Percentiles rank a stretch among this genome's conserved stretches.
These are phyloP conservation scores for Pseudomyrmex sp. DNA, from an alignment of 1,140 invertebrate genomes.

Conservation along the genomic window DNA sequence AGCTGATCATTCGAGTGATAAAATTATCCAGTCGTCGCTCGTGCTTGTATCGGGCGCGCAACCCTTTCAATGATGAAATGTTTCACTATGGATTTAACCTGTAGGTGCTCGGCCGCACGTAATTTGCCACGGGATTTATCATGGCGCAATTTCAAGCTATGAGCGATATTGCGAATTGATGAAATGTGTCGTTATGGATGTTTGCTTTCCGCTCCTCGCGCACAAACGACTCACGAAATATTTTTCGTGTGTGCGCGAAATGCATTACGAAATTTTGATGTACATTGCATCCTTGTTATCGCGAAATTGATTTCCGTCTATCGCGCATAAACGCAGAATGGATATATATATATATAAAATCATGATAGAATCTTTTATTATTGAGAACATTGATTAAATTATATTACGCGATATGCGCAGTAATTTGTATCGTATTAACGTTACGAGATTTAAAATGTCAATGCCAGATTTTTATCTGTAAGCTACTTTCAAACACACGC, in stretches of 20 bases:
- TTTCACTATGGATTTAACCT: slow-evolving; percentile 46
- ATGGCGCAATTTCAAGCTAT: slow-evolving; percentile 61
- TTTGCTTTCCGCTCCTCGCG: slow-evolving; percentile 58
- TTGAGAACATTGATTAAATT: slow-evolving; percentile 52
- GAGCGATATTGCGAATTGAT: slow-evolving; percentile 61
- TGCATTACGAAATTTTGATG: slow-evolving; percentile 57
- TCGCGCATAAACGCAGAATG: neutral
- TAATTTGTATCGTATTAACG: slow-evolving; percentile 30
- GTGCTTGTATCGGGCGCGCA: slow-evolving; percentile 14
- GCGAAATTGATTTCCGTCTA: slow-evolving; percentile 33
- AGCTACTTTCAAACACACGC: neutral
- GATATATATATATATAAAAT: slow-evolving; percentile 2
- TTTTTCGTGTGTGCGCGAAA: slow-evolving; percentile 33
- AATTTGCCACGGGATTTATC: slow-evolving; percentile 64
- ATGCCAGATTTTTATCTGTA: neutral
- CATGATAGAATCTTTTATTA: slow-evolving; percentile 38
- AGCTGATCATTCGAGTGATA: slow-evolving; percentile 60
- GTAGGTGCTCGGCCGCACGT: slow-evolving; percentile 60
- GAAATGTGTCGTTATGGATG: slow-evolving; percentile 59
- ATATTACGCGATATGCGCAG: neutral
- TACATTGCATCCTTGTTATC: slow-evolving; percentile 39
- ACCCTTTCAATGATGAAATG: slow-evolving; percentile 49
- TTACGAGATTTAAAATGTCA: slow-evolving; percentile 18
- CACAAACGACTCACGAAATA: slow-evolving; percentile 59
- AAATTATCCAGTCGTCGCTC: slow-evolving; percentile 48